Conservation (phyloP, 1,140 invertebrate species). For the Adoxophyes honmai region DNA sequence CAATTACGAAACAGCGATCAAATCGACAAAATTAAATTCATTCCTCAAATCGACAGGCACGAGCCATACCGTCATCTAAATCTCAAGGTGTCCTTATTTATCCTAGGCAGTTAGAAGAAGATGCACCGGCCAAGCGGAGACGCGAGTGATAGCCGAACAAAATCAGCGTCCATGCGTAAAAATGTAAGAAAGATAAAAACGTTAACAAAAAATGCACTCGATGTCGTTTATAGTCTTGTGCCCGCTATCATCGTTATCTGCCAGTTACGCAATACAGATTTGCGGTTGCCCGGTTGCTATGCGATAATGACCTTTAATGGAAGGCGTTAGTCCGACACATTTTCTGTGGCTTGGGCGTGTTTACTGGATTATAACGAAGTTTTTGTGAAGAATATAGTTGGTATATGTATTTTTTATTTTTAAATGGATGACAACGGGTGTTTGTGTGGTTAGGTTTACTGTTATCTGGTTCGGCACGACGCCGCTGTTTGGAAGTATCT, state of each 20-base stretch:
- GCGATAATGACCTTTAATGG: not conserved
- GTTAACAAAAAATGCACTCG: conserved; percentile 11
- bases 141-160: too few species aligned
- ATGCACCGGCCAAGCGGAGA: too few species aligned
- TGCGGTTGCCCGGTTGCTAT: not conserved
- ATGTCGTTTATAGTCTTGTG: not conserved
- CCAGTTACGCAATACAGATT: not conserved
- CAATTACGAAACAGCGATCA: too few species aligned
- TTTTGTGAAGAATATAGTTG: not conserved
- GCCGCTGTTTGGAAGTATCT: too few species aligned
- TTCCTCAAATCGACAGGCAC: too few species aligned
- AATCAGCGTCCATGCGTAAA: not conserved
- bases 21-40: too few species aligned
- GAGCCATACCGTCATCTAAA: too few species aligned
- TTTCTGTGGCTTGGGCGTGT: not conserved
- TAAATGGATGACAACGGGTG: too few species aligned
- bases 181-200: conserved; percentile 9
- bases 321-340: not conserved
- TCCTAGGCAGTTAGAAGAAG: too few species aligned
- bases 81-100: too few species aligned
- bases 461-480: too few species aligned
- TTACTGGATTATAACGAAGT: not conserved
- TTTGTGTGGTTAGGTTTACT: too few species aligned
- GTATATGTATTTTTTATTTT: not conserved
- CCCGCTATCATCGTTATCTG: conserved; percentile 3